A percentile compares a stretch with the other conserved stretches of the same genome.
Evolutionary conservation across 2,888 invertebrate species (phyloP).

Genomic region (Drosophila subsilvestris): DNA sequence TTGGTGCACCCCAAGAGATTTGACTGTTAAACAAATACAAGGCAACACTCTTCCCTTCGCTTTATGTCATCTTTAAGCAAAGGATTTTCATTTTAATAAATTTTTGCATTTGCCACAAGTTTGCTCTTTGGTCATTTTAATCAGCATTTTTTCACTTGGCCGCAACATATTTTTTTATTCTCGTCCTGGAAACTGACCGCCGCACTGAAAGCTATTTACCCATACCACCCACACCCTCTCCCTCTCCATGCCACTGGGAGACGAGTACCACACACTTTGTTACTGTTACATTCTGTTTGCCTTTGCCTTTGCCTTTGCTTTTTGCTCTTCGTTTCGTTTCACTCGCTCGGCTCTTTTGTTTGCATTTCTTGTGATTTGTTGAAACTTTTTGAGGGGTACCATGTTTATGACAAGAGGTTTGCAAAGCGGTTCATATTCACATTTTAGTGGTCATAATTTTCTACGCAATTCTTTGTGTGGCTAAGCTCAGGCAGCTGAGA

Average conservation of each 20-base stretch:
- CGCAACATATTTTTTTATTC: slow-evolving; percentile 33
- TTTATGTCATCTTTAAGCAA: slow-evolving; percentile 14
- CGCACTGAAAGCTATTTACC: slow-evolving; percentile 31
- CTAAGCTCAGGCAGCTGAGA: too few species aligned
- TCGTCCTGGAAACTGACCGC: slow-evolving; percentile 42
- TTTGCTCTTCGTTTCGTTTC: slow-evolving; percentile 18
- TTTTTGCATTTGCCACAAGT: slow-evolving; percentile 24
- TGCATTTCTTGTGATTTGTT: slow-evolving; percentile 32
- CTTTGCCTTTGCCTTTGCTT: slow-evolving; percentile 21
- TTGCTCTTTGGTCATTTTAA: slow-evolving; percentile 57
- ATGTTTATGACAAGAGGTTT: not conserved
- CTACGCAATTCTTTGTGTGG: too few species aligned
- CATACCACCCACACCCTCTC: not conserved
- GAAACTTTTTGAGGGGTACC: not conserved
- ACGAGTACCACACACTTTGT: slow-evolving; percentile 21
- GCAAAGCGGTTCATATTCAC: not conserved
- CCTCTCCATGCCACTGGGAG: slow-evolving; percentile 19
- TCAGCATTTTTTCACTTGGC: slow-evolving; percentile 54
- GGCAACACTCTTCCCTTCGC: slow-evolving; percentile 10
- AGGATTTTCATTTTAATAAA: slow-evolving; percentile 23
- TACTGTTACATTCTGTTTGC: slow-evolving; percentile 46
- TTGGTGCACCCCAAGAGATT: not conserved
- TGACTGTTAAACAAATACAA: slow-evolving; percentile 5
- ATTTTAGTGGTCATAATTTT: too few species aligned
- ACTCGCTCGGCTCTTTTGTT: slow-evolving; percentile 33